Evolutionary conservation across 2,113 vertebrate species (phyloP), one percentile per base, ranked within the genome.

Genomic region (Podocnemis expansa): DNA sequence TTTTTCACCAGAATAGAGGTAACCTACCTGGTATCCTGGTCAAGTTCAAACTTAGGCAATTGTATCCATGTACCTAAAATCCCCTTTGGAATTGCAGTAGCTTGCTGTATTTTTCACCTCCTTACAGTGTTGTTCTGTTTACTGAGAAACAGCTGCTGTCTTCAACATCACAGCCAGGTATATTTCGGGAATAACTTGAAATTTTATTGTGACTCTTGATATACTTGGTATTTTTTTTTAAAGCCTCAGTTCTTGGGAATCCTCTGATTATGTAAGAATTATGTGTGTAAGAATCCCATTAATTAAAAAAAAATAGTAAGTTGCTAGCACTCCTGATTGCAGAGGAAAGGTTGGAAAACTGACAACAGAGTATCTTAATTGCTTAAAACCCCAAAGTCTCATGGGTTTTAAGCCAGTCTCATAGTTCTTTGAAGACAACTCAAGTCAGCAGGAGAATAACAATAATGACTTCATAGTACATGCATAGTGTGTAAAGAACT

Each of bases 401-500:
- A 78, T 93, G 89, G 89, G 95, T 96, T 95, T 91, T 93, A 90
- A 94, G 82, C 63, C 76, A 67, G 8, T 29, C 76, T 90, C 13
- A 58, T 90, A 19, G 51, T 82, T 93, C 24, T 83, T 92, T 78
- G 83, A 78, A 54, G n/a, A 49, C 27, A 52, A 14, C 17, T 93
- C 95, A 87, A 41, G 41, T n/a, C 10, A 45, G 76, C 10, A 9
- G 54, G 56, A 19, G 70, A 41, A 79, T 78, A 79, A 82, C 16
- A 41, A 14, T 80, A 85, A 56, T 47, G 84, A 78, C 43, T 94
- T 91, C 89, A n/a, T n/a, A n/a, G n/a, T 91, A 43, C n/a, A 41
- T 83, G 58, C 34, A 6, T 29, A 85, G 43, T 56, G 81, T 70
- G 43, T 45, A 45, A 76, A 76, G 41, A 45, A 45, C 13, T 21